Conservation (phyloP, 2,888 invertebrate species). For the Notodromas monacha region DNA sequence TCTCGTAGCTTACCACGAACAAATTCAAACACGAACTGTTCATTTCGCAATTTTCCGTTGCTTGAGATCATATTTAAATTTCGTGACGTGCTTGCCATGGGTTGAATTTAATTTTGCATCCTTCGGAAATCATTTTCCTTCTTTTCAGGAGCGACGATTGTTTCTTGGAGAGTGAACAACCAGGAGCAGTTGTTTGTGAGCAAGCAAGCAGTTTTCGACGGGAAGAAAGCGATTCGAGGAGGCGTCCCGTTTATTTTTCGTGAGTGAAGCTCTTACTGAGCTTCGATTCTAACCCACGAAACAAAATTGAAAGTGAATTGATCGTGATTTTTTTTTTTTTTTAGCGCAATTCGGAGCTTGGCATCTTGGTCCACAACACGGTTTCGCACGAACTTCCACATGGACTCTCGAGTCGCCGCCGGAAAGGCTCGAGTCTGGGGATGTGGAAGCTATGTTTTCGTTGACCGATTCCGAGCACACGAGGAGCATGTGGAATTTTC, state of each 20-base stretch:
- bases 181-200: conserved; percentile 85
- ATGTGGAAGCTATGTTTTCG: conserved; percentile 65
- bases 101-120: too few relatives aligned
- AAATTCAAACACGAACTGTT: too few relatives aligned
- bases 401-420: conserved; percentile 72
- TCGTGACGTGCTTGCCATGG: too few relatives aligned
- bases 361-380: conserved; percentile 80
- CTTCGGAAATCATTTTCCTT: conserved; percentile 6
- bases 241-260: conserved; percentile 25
- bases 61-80: too few relatives aligned
- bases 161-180: conserved; percentile 82
- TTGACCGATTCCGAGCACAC: conserved; percentile 75
- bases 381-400: conserved; percentile 65
- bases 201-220: conserved; percentile 80
- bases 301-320: too few relatives aligned
- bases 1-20: too few relatives aligned
- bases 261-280: conserved; percentile 25
- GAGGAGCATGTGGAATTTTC: conserved; percentile 71
- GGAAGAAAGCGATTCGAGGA: conserved; percentile 75
- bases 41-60: too few relatives aligned
- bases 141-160: conserved; percentile 62
- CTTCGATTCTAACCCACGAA: conserved; percentile 6
- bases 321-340: too few relatives aligned
- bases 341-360: conserved; percentile 83
- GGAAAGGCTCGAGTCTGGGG: conserved; percentile 53